phyloP scores from a whole-genome alignment of 2,113 vertebrate species.

The Loxodonta africana region DNA sequence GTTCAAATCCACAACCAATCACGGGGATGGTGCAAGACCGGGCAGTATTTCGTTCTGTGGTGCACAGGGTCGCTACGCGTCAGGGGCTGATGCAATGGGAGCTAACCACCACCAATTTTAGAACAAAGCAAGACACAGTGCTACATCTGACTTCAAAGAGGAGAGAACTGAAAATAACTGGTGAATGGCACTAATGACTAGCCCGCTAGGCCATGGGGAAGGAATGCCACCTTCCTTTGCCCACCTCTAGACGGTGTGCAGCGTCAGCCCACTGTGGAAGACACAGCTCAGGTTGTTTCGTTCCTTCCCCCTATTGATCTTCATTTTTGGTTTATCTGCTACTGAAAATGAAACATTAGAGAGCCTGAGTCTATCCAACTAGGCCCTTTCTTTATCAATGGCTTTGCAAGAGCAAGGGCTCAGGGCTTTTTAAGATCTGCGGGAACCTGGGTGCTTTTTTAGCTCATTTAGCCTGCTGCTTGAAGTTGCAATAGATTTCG shows the following conservation, averaged over 20 bases:
- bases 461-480: conserved; percentile 66
- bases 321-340: conserved; percentile 66
- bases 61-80: neutral
- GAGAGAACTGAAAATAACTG: neutral
- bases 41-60: neutral
- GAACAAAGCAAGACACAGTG: neutral
- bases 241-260: neutral
- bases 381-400: conserved; percentile 17
- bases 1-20: neutral
- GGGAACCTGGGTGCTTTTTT: neutral
- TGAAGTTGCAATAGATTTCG: conserved; percentile 44
- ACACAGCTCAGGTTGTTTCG: neutral
- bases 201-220: neutral
- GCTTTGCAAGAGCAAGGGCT: conserved; percentile 17
- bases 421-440: neutral
- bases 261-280: neutral
- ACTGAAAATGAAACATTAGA: conserved; percentile 72
- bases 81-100: neutral
- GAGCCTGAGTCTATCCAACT: neutral
- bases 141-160: neutral
- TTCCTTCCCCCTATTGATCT: conserved; percentile 7
- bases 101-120: neutral
- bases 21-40: neutral
- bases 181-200: neutral
- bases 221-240: neutral